phyloP scores from a whole-genome alignment of 2,113 vertebrate genomes.

The Phalacrocorax aristotelis region DNA sequence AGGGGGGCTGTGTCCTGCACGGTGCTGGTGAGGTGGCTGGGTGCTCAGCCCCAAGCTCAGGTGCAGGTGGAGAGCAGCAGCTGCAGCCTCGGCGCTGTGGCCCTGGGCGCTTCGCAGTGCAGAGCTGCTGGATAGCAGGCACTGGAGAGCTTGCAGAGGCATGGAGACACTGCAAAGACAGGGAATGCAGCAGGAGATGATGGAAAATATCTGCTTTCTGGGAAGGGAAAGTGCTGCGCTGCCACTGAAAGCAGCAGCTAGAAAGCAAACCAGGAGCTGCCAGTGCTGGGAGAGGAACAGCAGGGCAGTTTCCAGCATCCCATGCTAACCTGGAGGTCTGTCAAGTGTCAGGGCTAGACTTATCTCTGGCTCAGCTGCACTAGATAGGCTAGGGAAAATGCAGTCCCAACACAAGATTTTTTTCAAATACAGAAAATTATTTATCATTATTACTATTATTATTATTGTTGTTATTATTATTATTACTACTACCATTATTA shows the following conservation, averaged over 20 bases:
- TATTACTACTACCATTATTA: not conserved
- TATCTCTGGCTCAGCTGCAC: not conserved
- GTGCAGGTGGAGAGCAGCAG: fast-evolving
- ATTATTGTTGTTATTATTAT: not conserved
- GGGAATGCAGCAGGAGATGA: fast-evolving
- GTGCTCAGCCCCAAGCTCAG: not conserved
- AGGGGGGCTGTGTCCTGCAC: not conserved
- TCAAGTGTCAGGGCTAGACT: not conserved
- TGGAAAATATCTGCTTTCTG: not conserved
- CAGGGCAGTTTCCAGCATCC: not conserved
- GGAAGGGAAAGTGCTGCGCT: not conserved
- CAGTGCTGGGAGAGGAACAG: not conserved
- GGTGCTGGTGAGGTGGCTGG: not conserved
- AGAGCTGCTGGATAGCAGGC: not conserved
- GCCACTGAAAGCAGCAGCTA: not conserved
- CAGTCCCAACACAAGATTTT: not conserved
- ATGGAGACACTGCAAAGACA: not conserved
- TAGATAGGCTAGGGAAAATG: not conserved
- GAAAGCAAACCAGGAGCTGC: not conserved
- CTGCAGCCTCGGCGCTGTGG: not conserved
- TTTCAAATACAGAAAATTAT: not conserved
- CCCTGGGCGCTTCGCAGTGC: fast-evolving
- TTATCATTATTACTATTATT: not conserved
- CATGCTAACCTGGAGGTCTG: not conserved
- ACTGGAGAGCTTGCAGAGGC: not conserved